phyloP scores from a whole-genome alignment of 2,888 invertebrate genomes.

The Allygus modestus region DNA sequence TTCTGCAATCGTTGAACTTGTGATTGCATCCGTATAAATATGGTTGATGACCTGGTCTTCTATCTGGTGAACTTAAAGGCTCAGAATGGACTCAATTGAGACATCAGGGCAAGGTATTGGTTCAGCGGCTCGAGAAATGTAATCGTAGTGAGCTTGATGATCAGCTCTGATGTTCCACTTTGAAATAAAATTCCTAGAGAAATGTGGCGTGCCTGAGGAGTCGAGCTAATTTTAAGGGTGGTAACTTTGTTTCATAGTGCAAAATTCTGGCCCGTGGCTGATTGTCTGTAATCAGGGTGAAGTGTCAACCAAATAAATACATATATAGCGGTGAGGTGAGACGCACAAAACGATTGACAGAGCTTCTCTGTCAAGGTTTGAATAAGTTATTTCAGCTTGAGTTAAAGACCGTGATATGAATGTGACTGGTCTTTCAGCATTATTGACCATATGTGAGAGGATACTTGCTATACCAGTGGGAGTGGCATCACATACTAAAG shows the following conservation, averaged over 20 bases:
- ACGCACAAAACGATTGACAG: background rate
- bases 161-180: constrained; percentile 49
- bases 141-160: constrained; percentile 42
- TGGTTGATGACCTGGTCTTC: background rate
- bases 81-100: background rate
- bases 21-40: constrained; percentile 50
- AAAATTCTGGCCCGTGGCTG: constrained; percentile 57
- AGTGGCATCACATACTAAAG: constrained; percentile 60
- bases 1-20: constrained; percentile 31
- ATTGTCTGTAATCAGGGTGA: constrained; percentile 62
- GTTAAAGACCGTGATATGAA: constrained; percentile 32
- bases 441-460: constrained; percentile 56
- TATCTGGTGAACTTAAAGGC: background rate
- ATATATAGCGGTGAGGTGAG: constrained; percentile 16
- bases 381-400: background rate
- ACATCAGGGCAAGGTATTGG: no score
- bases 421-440: constrained; percentile 44
- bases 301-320: constrained; percentile 56
- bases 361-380: constrained; percentile 18
- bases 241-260: constrained; percentile 21
- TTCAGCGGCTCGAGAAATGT: background rate
- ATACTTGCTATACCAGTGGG: constrained; percentile 50
- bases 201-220: constrained; percentile 59
- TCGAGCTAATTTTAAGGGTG: constrained; percentile 47
- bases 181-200: constrained; percentile 11